Conservation (phyloP, 2,888 invertebrate genomes). For the Myopa tessellatipennis region DNA sequence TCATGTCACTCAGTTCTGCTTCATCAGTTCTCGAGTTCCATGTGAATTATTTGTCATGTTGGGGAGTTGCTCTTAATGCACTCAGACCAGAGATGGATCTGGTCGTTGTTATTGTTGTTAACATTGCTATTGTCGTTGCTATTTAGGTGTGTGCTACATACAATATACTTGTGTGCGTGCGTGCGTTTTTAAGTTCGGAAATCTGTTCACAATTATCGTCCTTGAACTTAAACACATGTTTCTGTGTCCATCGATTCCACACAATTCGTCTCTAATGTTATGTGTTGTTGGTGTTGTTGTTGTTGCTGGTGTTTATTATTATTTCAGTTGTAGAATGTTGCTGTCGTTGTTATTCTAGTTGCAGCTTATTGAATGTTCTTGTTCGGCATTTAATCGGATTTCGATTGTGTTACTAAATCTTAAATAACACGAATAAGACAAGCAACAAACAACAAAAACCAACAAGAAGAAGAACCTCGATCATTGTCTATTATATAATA, state of each 20-base stretch:
- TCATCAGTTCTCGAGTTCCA: not conserved
- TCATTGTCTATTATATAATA: not conserved
- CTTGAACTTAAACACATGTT: not conserved
- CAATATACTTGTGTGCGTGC: not conserved
- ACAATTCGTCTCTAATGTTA: not conserved
- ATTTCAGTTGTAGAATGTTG: not conserved
- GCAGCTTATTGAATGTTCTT: conserved; percentile 17
- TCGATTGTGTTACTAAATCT: not conserved
- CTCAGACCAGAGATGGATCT: not conserved
- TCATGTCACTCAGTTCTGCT: conserved; percentile 21
- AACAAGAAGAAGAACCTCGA: not conserved
- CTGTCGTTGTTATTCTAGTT: not conserved
- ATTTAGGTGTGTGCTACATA: not conserved
- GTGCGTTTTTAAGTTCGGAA: not conserved
- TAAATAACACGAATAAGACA: not conserved
- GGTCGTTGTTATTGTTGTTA: not conserved
- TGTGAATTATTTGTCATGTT: not conserved
- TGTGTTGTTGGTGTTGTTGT: not conserved
- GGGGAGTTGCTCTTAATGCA: not conserved
- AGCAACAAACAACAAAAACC: not conserved
- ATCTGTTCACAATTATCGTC: not conserved
- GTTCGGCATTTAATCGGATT: conserved; percentile 15
- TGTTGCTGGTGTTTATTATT: not conserved
- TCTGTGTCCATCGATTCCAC: not conserved
- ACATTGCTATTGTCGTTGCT: conserved; percentile 5